Base-by-base conservation (phyloP, 2,888 invertebrate genomes). In the Rhabditoides inermis region DNA sequence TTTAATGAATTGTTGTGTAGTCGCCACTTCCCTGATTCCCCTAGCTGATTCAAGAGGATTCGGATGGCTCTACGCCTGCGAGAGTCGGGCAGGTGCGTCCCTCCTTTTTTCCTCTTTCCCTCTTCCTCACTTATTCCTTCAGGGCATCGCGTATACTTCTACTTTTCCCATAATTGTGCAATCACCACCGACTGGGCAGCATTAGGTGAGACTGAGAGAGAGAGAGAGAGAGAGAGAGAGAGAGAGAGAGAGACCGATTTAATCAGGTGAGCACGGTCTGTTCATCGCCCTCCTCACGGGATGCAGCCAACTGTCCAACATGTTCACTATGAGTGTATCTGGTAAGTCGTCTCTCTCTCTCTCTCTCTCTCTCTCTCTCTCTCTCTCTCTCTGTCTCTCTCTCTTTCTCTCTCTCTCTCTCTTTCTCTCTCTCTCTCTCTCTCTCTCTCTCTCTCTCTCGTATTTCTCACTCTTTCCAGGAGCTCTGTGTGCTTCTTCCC, bases 241-340 rank as follows among this genome's bases (percentile, higher is more conserved):
- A n/a, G n/a, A n/a, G n/a, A n/a, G 10, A 10, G 15, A 32, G 15
- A 10, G 32, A 32, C 7, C 32, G 7, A 32, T 32, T 15, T 22
- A 2, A 18, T 30, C 32, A 15, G 15, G 30, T 22, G 62, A 62
- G 35, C 60, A 62, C 46, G 62, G 62, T 3, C 51, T 62, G 1
- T 62, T 62, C 48, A 58, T 62, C 26, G 57, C 59, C 10, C 39
- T 62, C 10, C 47, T 62, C 23, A 62, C 62, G 4, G 62, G 62
- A 0, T 59, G 56, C 39, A 56, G 60, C 0, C 62, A 62, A 40
- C 18, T 62, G 22, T 53, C 58, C 2, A 62, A 62, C 39, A 62
- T 62, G 23, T 62, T 58, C 46, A 54, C 58, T 22, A 62, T 62
- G 62, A 60, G 60, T 1, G 53, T 62, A 6, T 55, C 62, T 36